These are phyloP conservation scores for Oxyura jamaicensis DNA, from an alignment of 2,113 vertebrate species.

Conservation along the genomic window DNA sequence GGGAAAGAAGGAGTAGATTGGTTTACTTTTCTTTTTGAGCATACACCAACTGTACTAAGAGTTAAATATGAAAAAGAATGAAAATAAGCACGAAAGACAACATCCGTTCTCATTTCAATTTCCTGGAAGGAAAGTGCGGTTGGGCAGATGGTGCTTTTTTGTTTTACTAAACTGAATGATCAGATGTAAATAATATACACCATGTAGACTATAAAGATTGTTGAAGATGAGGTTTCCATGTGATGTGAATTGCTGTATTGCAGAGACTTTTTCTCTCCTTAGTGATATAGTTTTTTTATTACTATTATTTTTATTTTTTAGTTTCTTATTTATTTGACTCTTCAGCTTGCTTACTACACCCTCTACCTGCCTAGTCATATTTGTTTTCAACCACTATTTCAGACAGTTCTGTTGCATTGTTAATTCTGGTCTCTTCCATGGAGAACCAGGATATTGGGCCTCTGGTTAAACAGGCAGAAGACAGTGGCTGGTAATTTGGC, in stretches of 20 bases:
- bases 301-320: neutral
- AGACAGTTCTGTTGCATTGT: neutral
- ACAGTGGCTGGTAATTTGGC: constrained; percentile 25
- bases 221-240: neutral
- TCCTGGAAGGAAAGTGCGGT: constrained; percentile 83
- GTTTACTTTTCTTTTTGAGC: constrained; percentile 39
- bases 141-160: constrained; percentile 78
- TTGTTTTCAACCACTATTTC: neutral
- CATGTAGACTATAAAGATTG: constrained; percentile 1
- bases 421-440: neutral
- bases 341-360: neutral
- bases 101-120: constrained; percentile 84
- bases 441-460: neutral
- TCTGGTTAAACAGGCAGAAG: neutral
- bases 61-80: constrained; percentile 64
- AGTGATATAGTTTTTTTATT: neutral
- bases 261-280: neutral
- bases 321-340: neutral
- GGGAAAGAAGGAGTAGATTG: neutral
- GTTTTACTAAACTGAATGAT: constrained; percentile 74
- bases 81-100: constrained; percentile 77
- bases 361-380: neutral
- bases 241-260: neutral
- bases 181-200: constrained; percentile 68
- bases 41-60: constrained; percentile 54